phyloP scores from a whole-genome alignment of 1,140 invertebrate genomes.

The Saccostrea echinata region DNA sequence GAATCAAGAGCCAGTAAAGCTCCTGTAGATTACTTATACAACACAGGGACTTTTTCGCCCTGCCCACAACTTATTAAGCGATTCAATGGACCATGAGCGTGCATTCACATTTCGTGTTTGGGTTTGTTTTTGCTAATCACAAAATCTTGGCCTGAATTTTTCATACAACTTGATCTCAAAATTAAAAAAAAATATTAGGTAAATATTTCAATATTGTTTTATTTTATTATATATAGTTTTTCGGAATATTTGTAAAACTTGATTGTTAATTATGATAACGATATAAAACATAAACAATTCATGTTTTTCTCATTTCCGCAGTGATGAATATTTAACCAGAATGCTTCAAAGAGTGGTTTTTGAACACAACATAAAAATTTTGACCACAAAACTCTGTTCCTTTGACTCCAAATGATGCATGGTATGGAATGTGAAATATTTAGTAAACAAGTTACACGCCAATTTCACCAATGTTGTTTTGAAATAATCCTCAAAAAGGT shows the following conservation, averaged over 20 bases:
- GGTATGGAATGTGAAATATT: conserved; percentile 13
- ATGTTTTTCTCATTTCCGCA: background rate
- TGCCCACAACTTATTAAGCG: conserved; percentile 23
- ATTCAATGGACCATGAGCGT: background rate
- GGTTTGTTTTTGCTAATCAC: background rate
- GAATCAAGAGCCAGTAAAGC: background rate
- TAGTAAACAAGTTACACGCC: conserved; percentile 23
- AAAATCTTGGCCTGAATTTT: background rate
- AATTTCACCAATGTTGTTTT: background rate
- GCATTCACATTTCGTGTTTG: background rate
- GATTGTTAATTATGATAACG: no score
- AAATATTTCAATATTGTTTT: background rate
- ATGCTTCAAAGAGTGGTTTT: background rate
- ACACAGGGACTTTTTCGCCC: background rate
- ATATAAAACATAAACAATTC: background rate
- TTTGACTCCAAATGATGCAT: conserved; percentile 1
- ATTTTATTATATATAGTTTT: background rate
- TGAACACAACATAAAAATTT: background rate
- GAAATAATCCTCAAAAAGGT: background rate
- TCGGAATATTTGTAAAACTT: no score
- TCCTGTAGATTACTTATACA: background rate
- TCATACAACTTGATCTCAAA: no score
- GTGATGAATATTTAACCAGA: background rate
- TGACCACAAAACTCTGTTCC: background rate
- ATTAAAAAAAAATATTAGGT: no score